Evolutionary conservation across 2,888 invertebrate genomes (phyloP).

Genomic region (Lapara coniferarum): DNA sequence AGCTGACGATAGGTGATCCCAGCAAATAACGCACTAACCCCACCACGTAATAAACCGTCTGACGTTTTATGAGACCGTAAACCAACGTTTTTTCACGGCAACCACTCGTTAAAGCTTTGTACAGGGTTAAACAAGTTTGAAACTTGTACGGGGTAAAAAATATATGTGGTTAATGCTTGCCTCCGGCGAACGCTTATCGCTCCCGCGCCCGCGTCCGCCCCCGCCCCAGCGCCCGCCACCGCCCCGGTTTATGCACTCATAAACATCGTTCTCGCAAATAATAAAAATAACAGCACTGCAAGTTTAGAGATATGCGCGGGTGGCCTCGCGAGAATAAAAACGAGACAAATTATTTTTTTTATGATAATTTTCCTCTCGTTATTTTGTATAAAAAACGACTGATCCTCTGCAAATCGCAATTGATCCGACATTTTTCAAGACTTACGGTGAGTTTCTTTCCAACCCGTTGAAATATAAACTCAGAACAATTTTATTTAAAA

Average conservation of each 20-base stretch:
- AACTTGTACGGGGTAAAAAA: slow-evolving; percentile 20
- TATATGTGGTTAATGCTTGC: slow-evolving; percentile 21
- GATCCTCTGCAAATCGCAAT: too few relatives aligned
- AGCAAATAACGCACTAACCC: slow-evolving; percentile 16
- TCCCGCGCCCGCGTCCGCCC: slow-evolving; percentile 19
- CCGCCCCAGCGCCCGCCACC: slow-evolving; percentile 16
- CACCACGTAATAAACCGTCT: slow-evolving; percentile 21
- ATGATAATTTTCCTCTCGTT: too few relatives aligned
- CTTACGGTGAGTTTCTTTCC: too few relatives aligned
- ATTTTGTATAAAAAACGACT: too few relatives aligned
- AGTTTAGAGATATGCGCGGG: slow-evolving; percentile 22
- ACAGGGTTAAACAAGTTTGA: slow-evolving; percentile 20
- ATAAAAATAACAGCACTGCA: slow-evolving; percentile 27
- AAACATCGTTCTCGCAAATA: slow-evolving; percentile 29
- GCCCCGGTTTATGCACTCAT: slow-evolving; percentile 28
- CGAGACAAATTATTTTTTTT: not conserved
- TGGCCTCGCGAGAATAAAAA: not conserved
- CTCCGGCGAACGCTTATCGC: slow-evolving; percentile 22
- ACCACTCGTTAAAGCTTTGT: slow-evolving; percentile 24
- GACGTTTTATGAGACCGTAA: slow-evolving; percentile 23
- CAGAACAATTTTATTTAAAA: too few relatives aligned
- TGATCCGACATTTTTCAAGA: too few relatives aligned
- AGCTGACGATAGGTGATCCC: slow-evolving; percentile 20
- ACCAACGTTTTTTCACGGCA: slow-evolving; percentile 19
- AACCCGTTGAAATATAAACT: too few relatives aligned